These are phyloP conservation scores for Myocastor coypus DNA, from an alignment of 2,113 vertebrate genomes.

Conservation along the genomic window DNA sequence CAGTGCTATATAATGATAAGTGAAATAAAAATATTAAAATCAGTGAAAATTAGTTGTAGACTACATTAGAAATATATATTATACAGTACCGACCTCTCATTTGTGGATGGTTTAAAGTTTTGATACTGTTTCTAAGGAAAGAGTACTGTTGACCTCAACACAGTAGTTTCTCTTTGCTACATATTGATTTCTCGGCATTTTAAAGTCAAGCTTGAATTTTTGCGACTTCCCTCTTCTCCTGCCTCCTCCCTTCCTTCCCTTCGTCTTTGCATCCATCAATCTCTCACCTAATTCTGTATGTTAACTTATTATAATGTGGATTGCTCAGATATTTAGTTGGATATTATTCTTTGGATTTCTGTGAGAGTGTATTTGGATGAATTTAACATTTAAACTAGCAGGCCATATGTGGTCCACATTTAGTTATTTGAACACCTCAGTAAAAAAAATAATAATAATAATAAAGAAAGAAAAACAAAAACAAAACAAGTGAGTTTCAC, in stretches of 20 bases:
- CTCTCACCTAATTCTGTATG: background rate
- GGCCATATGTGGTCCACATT: background rate
- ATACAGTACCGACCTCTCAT: background rate
- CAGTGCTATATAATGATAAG: background rate
- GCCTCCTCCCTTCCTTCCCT: background rate
- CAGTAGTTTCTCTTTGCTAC: background rate
- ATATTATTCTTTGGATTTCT: background rate
- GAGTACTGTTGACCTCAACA: background rate
- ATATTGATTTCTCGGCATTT: conserved; percentile 5
- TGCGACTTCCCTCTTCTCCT: background rate
- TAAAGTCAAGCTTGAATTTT: background rate
- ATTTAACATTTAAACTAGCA: background rate
- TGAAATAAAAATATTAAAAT: conserved; percentile 60
- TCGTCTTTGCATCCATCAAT: background rate
- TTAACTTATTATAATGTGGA: background rate
- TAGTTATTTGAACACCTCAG: background rate
- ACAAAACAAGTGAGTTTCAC: background rate
- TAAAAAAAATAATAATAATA: too few species aligned
- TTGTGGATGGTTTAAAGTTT: conserved; percentile 20
- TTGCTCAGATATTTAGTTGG: background rate
- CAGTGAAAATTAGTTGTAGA: conserved; percentile 38
- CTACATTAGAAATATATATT: background rate
- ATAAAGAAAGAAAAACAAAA: too few species aligned
- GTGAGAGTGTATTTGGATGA: background rate
- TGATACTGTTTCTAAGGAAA: background rate